Percentiles rank a stretch among this genome's conserved stretches.
Evolutionary conservation across 2,113 vertebrate genomes (phyloP).

Genomic region (Elachura formosa): DNA sequence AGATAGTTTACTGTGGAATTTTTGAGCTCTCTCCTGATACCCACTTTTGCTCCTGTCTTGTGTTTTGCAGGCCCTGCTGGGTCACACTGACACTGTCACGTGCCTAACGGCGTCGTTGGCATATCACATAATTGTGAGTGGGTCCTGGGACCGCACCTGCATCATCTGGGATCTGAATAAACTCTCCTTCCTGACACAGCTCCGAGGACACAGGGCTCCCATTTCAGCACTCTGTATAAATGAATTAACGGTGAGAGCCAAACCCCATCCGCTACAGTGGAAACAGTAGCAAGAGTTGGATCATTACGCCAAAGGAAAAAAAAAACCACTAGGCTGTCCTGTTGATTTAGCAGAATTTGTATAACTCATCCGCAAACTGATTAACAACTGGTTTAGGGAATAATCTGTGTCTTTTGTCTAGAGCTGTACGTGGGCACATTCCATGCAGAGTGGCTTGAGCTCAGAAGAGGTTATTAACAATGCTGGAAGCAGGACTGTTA

Average conservation of each 20-base stretch:
- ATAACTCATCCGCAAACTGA: background rate
- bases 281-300: background rate
- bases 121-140: slow-evolving; percentile 95
- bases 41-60: background rate
- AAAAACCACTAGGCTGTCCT: background rate
- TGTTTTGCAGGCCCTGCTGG: slow-evolving; percentile 84
- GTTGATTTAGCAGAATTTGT: background rate
- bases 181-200: slow-evolving; percentile 92
- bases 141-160: slow-evolving; percentile 94
- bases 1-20: background rate
- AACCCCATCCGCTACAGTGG: fast-evolving
- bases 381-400: background rate
- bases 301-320: background rate
- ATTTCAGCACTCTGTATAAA: slow-evolving; percentile 97
- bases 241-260: slow-evolving; percentile 86
- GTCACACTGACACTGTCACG: slow-evolving; percentile 92
- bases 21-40: background rate
- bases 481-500: background rate
- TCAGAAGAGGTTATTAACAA: background rate
- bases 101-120: slow-evolving; percentile 89
- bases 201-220: slow-evolving; percentile 90
- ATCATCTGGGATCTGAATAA: slow-evolving; percentile 99
- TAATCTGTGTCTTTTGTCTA: background rate
- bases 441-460: background rate
- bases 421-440: fast-evolving